These are phyloP conservation scores for Equus quagga DNA, from an alignment of 2,113 vertebrate species.

Conservation along the genomic window DNA sequence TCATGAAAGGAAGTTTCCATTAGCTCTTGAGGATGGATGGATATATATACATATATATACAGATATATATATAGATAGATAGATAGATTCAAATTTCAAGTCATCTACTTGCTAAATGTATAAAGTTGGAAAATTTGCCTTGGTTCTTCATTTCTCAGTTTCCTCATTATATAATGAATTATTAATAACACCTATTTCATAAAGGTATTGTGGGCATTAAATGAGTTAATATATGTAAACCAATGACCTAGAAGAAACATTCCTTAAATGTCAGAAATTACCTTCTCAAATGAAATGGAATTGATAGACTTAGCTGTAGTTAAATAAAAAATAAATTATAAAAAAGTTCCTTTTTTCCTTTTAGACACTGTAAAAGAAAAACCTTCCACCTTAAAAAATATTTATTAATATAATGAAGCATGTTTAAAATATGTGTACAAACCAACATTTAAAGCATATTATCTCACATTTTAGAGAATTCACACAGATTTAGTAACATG, in stretches of 20 bases:
- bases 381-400: neutral
- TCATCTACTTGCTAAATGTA: neutral
- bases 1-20: neutral
- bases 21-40: neutral
- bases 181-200: neutral
- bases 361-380: neutral
- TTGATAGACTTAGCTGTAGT: neutral
- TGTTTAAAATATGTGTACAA: neutral
- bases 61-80: slow-evolving; percentile 52
- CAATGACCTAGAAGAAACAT: neutral
- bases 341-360: neutral
- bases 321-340: neutral
- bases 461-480: slow-evolving; percentile 9
- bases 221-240: neutral
- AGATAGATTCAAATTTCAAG: neutral
- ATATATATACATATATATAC: neutral
- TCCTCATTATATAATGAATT: neutral
- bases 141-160: neutral
- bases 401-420: neutral
- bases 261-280: neutral
- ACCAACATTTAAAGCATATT: neutral
- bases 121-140: neutral
- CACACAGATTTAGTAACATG: neutral
- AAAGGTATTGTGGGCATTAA: neutral
- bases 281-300: neutral